Conservation (phyloP, 2,113 vertebrate species). For the Hippopotamus amphibius region DNA sequence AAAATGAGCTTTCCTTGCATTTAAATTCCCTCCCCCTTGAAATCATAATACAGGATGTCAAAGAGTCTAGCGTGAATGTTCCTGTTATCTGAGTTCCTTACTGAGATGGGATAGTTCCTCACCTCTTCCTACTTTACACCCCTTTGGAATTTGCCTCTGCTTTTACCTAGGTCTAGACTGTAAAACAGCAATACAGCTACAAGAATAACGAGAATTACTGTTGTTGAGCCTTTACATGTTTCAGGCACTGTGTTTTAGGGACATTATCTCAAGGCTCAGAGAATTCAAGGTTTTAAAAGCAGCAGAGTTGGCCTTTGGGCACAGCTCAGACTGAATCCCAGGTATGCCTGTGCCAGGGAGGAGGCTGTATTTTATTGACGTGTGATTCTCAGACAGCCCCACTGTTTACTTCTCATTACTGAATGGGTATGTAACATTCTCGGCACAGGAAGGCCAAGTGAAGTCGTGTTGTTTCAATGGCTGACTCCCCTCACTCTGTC, state of each 20-base stretch:
- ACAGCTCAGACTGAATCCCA: background rate
- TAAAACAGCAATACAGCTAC: background rate
- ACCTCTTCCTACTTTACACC: background rate
- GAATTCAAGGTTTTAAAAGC: background rate
- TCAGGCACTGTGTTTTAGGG: background rate
- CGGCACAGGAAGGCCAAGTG: slow-evolving; percentile 45
- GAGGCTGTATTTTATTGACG: background rate
- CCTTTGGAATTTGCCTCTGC: background rate
- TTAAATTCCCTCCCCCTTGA: slow-evolving; percentile 49
- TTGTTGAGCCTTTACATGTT: too few relatives aligned
- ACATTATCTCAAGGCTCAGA: background rate
- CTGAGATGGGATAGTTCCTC: background rate
- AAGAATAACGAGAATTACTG: background rate
- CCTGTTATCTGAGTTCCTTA: background rate
- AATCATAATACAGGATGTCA: background rate
- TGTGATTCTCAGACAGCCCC: slow-evolving; percentile 21
- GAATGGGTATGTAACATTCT: slow-evolving; percentile 66
- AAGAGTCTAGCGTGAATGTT: background rate
- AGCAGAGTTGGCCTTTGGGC: background rate
- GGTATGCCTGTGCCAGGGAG: fast-evolving
- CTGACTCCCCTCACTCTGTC: background rate
- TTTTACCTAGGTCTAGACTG: background rate
- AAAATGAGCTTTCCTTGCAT: slow-evolving; percentile 36
- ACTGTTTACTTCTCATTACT: slow-evolving; percentile 30
- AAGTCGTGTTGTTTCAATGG: slow-evolving; percentile 32